Evolutionary conservation across 2,797 vertebrate species (phyloP).

Genomic region (Macropodus opercularis): DNA sequence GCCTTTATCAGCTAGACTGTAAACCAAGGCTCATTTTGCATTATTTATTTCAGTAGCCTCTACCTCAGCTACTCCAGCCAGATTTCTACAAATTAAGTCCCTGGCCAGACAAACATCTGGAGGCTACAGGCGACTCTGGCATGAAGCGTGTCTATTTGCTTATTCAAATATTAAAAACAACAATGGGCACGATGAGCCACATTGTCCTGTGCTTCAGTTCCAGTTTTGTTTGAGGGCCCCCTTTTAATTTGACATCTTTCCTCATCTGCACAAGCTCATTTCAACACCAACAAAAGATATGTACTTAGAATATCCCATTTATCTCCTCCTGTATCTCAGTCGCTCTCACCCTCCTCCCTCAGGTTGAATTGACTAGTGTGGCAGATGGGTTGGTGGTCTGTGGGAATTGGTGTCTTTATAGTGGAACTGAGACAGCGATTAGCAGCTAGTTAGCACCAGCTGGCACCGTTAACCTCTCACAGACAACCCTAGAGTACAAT

Average conservation of each 20-base stretch:
- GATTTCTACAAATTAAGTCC: conserved; percentile 25
- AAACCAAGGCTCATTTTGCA: too few species aligned
- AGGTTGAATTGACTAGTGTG: conserved; percentile 72
- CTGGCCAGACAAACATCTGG: conserved; percentile 30
- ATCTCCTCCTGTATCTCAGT: conserved; percentile 41
- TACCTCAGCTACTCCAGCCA: too few species aligned
- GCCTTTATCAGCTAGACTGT: too few species aligned
- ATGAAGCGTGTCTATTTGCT: conserved; percentile 4
- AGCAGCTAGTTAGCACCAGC: conserved; percentile 77
- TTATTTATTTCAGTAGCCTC: too few species aligned
- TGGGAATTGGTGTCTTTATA: conserved; percentile 79
- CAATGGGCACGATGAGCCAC: conserved; percentile 4
- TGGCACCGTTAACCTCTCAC: conserved; percentile 63
- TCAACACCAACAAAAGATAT: too few species aligned
- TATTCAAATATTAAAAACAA: conserved; percentile 26
- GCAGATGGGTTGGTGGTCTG: conserved; percentile 63
- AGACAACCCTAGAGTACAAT: conserved; percentile 23
- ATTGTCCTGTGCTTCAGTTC: conserved; percentile 14
- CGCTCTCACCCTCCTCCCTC: conserved; percentile 35
- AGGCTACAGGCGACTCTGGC: conserved; percentile 3
- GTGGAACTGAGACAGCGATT: conserved; percentile 74
- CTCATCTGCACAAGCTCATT: neutral
- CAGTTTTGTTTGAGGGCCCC: conserved; percentile 13
- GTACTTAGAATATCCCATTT: too few species aligned
- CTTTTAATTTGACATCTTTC: neutral